phyloP scores from a whole-genome alignment of 1,140 invertebrate species.

The Zaprionus kolodkinae region DNA sequence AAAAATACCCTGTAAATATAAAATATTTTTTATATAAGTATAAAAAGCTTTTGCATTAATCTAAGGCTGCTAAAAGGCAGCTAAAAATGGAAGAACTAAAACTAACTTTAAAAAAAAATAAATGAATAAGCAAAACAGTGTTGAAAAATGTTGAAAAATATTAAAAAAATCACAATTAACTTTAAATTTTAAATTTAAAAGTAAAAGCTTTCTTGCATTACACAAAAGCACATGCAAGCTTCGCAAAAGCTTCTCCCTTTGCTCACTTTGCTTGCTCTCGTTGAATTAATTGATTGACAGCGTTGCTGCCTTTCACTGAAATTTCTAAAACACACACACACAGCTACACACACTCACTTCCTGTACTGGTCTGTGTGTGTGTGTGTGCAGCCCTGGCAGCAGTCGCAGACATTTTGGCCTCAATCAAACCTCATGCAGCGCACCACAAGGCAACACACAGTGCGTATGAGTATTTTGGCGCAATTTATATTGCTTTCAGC shows the following conservation, averaged over 20 bases:
- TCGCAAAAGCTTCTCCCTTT: neutral
- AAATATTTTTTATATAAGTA: neutral
- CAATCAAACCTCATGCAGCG: slow-evolving; percentile 49
- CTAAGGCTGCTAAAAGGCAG: too few species aligned
- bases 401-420: slow-evolving; percentile 47
- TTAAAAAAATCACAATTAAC: too few species aligned
- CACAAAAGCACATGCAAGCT: neutral
- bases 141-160: too few species aligned
- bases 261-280: neutral
- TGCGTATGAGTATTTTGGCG: slow-evolving; percentile 52
- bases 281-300: neutral
- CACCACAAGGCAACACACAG: slow-evolving; percentile 29
- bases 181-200: neutral
- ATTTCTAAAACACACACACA: slow-evolving; percentile 1
- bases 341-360: neutral
- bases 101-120: too few species aligned
- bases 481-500: slow-evolving; percentile 54
- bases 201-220: too few species aligned
- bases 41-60: neutral
- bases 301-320: neutral
- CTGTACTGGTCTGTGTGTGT: neutral
- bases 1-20: neutral
- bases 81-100: too few species aligned
- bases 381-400: slow-evolving; percentile 38
- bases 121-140: too few species aligned